phyloP scores from a whole-genome alignment of 1,140 invertebrate genomes.

The Diabrotica virgifera region DNA sequence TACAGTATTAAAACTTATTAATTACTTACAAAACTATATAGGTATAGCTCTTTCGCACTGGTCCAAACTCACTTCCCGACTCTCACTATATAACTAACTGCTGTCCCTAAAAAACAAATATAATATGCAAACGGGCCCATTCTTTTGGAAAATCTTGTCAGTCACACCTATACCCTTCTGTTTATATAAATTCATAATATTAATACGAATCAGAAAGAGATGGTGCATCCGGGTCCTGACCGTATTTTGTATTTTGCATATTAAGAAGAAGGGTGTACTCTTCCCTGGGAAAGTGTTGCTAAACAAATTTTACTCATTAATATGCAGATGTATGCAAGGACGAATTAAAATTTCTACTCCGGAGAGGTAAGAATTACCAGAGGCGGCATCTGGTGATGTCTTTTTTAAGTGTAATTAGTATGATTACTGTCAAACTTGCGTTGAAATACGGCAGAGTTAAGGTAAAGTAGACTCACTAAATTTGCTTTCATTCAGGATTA shows the following conservation, averaged over 20 bases:
- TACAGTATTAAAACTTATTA: no score
- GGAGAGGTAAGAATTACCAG: not conserved
- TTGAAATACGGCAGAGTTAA: no score
- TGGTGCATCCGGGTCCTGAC: conserved; percentile 20
- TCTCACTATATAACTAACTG: not conserved
- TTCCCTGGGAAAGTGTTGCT: conserved; percentile 25
- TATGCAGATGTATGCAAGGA: conserved; percentile 23
- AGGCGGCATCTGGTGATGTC: not conserved
- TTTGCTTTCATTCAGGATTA: no score
- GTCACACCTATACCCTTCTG: conserved; percentile 42
- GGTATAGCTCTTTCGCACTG: no score
- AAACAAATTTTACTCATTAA: conserved; percentile 13
- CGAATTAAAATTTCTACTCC: conserved; percentile 10
- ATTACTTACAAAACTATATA: no score
- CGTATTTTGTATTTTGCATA: conserved; percentile 30
- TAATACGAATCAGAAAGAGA: conserved; percentile 21
- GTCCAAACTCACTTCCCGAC: not conserved
- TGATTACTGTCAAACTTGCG: no score
- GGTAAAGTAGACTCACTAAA: no score
- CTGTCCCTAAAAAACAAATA: conserved; percentile 2
- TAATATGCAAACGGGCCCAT: conserved; percentile 9
- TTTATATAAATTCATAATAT: conserved; percentile 27
- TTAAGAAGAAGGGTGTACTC: conserved; percentile 5
- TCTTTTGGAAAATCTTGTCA: conserved; percentile 36
- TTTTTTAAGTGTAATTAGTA: no score